These are phyloP conservation scores for Pedetes capensis DNA, from an alignment of 2,113 vertebrate genomes.

Conservation along the genomic window DNA sequence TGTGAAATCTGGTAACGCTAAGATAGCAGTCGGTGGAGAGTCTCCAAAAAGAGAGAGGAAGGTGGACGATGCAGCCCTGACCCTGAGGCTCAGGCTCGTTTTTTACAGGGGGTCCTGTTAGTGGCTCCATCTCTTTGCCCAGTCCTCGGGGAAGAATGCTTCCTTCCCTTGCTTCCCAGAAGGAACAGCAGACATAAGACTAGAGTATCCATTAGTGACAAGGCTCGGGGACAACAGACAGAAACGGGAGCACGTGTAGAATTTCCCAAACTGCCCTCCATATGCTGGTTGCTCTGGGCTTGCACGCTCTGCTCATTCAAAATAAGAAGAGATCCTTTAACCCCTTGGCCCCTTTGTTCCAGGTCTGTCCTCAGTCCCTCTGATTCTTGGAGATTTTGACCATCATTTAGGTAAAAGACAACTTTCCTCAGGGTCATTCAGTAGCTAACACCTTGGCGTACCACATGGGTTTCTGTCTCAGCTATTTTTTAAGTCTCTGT, in stretches of 20 bases:
- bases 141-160: not conserved
- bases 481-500: not conserved
- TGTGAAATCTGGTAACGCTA: not conserved
- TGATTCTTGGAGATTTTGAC: not conserved
- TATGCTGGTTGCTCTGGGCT: accelerated
- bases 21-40: not conserved
- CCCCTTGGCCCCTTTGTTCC: not conserved
- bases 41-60: not conserved
- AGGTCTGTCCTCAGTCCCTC: not conserved
- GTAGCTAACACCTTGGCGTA: not conserved
- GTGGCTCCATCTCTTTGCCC: not conserved
- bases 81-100: accelerated
- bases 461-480: not conserved
- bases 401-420: not conserved
- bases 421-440: not conserved
- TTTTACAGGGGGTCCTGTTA: not conserved
- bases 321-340: not conserved
- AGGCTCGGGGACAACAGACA: not conserved
- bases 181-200: not conserved
- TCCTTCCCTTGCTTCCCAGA: not conserved
- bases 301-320: not conserved
- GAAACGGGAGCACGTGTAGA: not conserved
- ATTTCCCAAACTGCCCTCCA: not conserved
- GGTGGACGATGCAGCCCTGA: accelerated
- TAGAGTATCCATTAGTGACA: not conserved